Evolutionary conservation across 2,888 invertebrate species (phyloP).

Genomic region (Hololepta plana): DNA sequence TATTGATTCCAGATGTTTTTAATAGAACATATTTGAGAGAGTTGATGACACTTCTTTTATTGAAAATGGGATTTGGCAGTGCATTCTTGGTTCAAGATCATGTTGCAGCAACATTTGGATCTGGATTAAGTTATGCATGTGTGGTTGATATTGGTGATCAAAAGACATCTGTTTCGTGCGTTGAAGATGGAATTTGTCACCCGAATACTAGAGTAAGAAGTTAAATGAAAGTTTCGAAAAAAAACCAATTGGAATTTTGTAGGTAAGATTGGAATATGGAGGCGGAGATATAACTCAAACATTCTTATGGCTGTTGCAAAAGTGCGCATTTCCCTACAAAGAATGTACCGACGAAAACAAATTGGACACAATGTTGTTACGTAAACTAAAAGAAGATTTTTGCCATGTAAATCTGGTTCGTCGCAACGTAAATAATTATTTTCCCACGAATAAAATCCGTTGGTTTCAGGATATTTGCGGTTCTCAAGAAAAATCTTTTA

Average conservation of each 20-base stretch:
- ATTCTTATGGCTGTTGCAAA: conserved; percentile 72
- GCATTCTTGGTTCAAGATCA: conserved; percentile 74
- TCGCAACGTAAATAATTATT: conserved; percentile 1
- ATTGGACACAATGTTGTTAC: conserved; percentile 61
- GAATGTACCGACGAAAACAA: conserved; percentile 56
- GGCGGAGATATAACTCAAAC: conserved; percentile 84
- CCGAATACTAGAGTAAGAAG: conserved; percentile 53
- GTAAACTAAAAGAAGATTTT: conserved; percentile 72
- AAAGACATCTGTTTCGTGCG: conserved; percentile 89
- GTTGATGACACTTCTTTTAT: conserved; percentile 60
- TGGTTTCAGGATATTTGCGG: conserved; percentile 58
- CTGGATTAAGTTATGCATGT: conserved; percentile 72
- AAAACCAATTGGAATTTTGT: conserved; percentile 5
- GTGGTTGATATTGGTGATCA: conserved; percentile 92
- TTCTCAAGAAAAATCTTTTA: conserved; percentile 65
- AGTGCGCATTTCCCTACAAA: conserved; percentile 80
- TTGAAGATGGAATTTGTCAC: conserved; percentile 90
- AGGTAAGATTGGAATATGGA: conserved; percentile 65
- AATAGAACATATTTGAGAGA: conserved; percentile 71
- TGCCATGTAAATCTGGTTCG: conserved; percentile 70
- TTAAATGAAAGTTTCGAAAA: background rate
- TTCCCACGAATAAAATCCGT: too few relatives aligned
- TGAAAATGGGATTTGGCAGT: conserved; percentile 68
- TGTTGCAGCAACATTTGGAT: conserved; percentile 71
- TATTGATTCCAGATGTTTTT: conserved; percentile 81